phyloP scores from a whole-genome alignment of 2,113 vertebrate species.

The Notiomystis cincta region DNA sequence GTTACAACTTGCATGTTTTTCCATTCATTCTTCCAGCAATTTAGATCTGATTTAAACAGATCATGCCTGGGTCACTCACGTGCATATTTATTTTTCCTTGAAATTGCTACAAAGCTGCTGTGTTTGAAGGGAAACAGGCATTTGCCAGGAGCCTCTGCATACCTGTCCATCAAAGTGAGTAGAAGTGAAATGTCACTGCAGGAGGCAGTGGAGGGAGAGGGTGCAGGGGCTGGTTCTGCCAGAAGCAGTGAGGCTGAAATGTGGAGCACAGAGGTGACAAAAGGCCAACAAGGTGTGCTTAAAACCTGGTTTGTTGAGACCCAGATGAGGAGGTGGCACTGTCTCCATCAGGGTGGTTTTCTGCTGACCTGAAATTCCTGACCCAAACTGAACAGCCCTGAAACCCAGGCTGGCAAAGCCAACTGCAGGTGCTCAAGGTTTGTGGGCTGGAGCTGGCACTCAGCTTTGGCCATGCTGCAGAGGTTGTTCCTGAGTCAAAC shows the following conservation, averaged over 20 bases:
- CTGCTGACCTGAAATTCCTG: neutral
- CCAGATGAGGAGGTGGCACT: neutral
- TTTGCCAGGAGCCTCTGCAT: conserved; percentile 20
- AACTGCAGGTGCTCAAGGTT: rapidly evolving
- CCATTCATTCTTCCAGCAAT: neutral
- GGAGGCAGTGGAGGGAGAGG: neutral
- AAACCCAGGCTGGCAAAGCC: neutral
- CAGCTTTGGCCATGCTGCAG: neutral
- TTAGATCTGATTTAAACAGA: neutral
- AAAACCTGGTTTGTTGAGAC: neutral
- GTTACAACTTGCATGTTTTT: neutral
- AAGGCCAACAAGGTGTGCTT: neutral
- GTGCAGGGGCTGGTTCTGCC: neutral
- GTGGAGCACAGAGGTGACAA: neutral
- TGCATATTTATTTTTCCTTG: neutral
- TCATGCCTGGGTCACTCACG: neutral
- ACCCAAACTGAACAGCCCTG: neutral
- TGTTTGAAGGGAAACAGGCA: neutral
- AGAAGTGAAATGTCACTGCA: neutral
- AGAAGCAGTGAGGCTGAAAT: neutral
- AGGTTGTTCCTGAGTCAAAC: neutral
- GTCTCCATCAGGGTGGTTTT: neutral
- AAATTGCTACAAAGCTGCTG: neutral
- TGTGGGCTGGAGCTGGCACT: neutral
- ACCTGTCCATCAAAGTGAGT: neutral